These are phyloP conservation scores for Nymphalis c-album DNA, from an alignment of 2,888 invertebrate species.

Conservation along the genomic window DNA sequence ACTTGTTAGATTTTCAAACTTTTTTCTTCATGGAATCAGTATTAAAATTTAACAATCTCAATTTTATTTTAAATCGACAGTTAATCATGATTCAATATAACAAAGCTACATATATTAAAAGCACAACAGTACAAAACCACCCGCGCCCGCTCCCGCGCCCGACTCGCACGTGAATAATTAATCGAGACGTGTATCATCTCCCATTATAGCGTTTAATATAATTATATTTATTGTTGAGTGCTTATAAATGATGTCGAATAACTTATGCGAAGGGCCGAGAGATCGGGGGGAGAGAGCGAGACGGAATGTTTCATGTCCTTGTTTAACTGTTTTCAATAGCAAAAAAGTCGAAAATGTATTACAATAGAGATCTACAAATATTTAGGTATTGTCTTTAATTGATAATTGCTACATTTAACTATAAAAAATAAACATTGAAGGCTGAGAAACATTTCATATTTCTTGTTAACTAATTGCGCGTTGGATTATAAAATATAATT, in stretches of 20 bases:
- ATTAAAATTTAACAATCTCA: no score
- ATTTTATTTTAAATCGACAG: no score
- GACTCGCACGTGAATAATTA: slow-evolving; percentile 43
- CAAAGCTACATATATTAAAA: background rate
- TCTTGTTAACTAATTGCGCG: no score
- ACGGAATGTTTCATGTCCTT: background rate
- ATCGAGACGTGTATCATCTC: slow-evolving; percentile 40
- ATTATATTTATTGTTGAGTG: slow-evolving; percentile 43
- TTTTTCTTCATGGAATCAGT: no score
- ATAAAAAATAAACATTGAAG: no score
- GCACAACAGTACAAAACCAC: background rate
- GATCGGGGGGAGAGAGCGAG: background rate
- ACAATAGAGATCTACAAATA: no score
- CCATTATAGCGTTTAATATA: slow-evolving; percentile 52
- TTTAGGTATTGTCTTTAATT: no score
- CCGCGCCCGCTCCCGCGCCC: background rate
- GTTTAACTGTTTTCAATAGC: background rate
- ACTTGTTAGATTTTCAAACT: no score
- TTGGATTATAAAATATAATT: no score
- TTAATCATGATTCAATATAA: background rate
- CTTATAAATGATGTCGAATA: slow-evolving; percentile 32
- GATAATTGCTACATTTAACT: no score
- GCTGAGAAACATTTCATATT: no score
- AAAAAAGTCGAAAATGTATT: no score
- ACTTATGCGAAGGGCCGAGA: slow-evolving; percentile 6